Evolutionary conservation across 37 sponge, comb jelly and placozoan species (phyloP).

Genomic region (Trichoplax adhaerens): DNA sequence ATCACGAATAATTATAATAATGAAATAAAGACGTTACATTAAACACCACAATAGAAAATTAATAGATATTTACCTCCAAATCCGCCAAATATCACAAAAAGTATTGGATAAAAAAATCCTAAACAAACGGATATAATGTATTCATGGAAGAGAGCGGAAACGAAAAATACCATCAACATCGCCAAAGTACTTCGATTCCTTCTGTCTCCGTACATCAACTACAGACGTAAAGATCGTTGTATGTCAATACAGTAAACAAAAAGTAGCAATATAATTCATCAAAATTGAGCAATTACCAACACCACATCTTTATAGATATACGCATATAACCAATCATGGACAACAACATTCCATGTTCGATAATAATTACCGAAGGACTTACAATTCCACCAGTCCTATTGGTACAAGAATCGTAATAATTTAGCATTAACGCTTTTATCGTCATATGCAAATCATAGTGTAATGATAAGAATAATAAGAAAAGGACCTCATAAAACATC

Average conservation of each 20-base stretch:
- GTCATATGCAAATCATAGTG: not conserved
- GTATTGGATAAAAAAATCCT: conserved; percentile 42
- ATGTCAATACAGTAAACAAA: not conserved
- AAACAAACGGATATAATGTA: conserved; percentile 56
- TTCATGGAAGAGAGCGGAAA: conserved; percentile 64
- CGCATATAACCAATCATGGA: conserved; percentile 45
- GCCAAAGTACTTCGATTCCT: not conserved
- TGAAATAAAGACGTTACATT: too few species aligned
- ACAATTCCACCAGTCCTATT: conserved; percentile 61
- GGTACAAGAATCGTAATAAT: conserved; percentile 1
- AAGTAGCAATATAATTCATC: not conserved
- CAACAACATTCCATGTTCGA: conserved; percentile 56
- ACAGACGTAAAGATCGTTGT: not conserved
- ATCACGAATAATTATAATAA: too few species aligned
- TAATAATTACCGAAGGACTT: conserved; percentile 20
- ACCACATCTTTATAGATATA: conserved; percentile 44
- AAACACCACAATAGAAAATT: too few species aligned
- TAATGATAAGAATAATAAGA: not conserved
- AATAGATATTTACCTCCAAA: too few species aligned
- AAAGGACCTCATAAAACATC: conserved; percentile 41
- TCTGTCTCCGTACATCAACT: too few species aligned
- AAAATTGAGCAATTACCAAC: not conserved
- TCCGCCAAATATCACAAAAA: conserved; percentile 23
- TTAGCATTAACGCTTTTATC: not conserved
- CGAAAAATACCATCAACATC: conserved; percentile 22